Evolutionary conservation across 2,113 vertebrate species (phyloP).

Genomic region (Hoplias malabaricus): DNA sequence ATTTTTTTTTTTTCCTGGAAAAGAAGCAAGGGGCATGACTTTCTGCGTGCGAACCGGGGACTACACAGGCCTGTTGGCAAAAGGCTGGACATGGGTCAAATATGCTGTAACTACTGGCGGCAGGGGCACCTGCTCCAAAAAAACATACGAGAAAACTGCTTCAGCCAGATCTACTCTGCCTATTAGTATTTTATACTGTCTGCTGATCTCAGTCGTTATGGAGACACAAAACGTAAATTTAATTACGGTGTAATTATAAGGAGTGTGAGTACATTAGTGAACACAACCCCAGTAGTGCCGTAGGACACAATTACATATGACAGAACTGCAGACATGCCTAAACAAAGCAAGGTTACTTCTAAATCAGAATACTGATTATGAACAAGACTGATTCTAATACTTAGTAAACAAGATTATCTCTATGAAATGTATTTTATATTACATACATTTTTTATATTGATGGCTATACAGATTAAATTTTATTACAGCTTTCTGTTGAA

Average conservation of each 20-base stretch:
- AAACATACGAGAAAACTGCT: background rate
- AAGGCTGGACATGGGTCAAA: conserved; percentile 56
- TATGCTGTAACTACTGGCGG: conserved; percentile 58
- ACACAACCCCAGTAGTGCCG: background rate
- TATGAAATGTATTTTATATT: too few relatives aligned
- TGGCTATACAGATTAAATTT: too few relatives aligned
- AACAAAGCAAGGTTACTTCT: background rate
- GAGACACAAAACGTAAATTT: background rate
- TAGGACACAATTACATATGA: background rate
- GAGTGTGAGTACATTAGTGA: background rate
- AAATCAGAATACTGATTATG: background rate
- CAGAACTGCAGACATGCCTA: background rate
- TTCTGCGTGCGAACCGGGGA: conserved; percentile 55
- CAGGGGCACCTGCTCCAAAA: conserved; percentile 27
- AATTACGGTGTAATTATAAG: conserved; percentile 14
- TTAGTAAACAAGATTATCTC: too few relatives aligned
- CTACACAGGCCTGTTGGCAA: conserved; percentile 52
- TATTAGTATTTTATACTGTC: background rate
- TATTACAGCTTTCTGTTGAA: too few relatives aligned
- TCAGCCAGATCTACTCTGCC: background rate
- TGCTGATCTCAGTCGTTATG: background rate
- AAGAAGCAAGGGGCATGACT: conserved; percentile 64
- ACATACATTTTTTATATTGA: too few relatives aligned
- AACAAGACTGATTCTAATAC: too few relatives aligned
- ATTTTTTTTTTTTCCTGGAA: conserved; percentile 54